Evolutionary conservation across 92 coral and sea anemone genomes (phyloP).

Genomic region (Zoanthus gigantus): DNA sequence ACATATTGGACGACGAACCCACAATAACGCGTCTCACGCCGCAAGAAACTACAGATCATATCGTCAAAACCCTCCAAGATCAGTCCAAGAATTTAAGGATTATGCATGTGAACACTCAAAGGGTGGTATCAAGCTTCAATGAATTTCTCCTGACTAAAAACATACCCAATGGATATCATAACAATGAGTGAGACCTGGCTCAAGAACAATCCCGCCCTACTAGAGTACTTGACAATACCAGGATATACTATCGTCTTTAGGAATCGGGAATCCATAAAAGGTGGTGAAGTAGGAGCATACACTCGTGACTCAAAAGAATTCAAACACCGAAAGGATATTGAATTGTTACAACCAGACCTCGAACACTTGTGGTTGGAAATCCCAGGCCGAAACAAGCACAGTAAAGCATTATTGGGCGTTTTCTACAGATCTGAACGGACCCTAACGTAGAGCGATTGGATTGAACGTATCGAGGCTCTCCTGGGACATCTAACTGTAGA

Average conservation of each 20-base stretch:
- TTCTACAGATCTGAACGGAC: constrained; percentile 46
- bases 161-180: constrained; percentile 34
- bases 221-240: constrained; percentile 48
- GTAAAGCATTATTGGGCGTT: constrained; percentile 55
- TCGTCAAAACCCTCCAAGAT: constrained; percentile 36
- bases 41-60: constrained; percentile 42
- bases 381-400: constrained; percentile 7
- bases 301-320: constrained; percentile 56
- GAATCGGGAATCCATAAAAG: constrained; percentile 62
- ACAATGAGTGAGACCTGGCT: constrained; percentile 42
- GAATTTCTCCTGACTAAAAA: constrained; percentile 8
- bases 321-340: constrained; percentile 55
- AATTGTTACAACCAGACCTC: constrained; percentile 57
- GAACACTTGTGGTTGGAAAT: constrained; percentile 62
- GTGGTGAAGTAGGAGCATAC: constrained; percentile 58
- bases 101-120: constrained; percentile 29
- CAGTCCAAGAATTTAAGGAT: constrained; percentile 29
- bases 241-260: constrained; percentile 40
- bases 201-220: constrained; percentile 22
- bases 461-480: constrained; percentile 49
- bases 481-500: constrained; percentile 48
- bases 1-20: constrained; percentile 50
- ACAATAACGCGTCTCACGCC: constrained; percentile 36
- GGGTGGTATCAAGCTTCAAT: constrained; percentile 18
- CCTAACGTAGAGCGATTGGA: constrained; percentile 49